Conservation (phyloP, 2,888 invertebrate species). For the Macaria notata region DNA sequence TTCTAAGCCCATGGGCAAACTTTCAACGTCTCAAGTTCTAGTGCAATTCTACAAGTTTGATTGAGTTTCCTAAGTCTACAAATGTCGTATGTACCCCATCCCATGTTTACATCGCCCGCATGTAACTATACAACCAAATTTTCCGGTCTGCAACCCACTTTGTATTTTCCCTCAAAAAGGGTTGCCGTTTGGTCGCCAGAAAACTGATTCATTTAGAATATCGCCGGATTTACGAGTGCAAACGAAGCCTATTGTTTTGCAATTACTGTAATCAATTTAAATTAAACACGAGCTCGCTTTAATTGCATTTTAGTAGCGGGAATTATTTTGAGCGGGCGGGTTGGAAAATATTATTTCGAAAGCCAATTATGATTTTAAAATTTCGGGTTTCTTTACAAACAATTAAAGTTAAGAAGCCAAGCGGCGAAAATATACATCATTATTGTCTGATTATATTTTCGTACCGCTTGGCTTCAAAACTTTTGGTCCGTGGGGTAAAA, state of each 20-base stretch:
- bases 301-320: conserved; percentile 44
- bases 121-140: conserved; percentile 70
- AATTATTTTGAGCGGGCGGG: conserved; percentile 30
- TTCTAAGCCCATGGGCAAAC: conserved; percentile 7
- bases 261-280: conserved; percentile 54
- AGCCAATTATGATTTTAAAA: neutral
- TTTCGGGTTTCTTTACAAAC: neutral
- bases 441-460: too few relatives aligned
- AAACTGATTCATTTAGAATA: conserved; percentile 42
- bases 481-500: too few relatives aligned
- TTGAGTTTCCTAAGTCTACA: conserved; percentile 40
- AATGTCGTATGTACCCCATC: conserved; percentile 23
- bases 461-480: too few relatives aligned
- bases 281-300: conserved; percentile 43
- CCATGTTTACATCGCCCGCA: conserved; percentile 68
- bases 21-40: conserved; percentile 1
- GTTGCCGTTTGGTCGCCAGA: conserved; percentile 34
- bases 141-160: conserved; percentile 72
- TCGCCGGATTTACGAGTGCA: conserved; percentile 45
- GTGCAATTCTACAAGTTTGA: conserved; percentile 17
- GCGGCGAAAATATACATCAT: too few relatives aligned
- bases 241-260: conserved; percentile 56
- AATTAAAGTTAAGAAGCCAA: too few relatives aligned
- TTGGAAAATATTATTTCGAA: conserved; percentile 15
- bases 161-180: conserved; percentile 62